phyloP scores from a whole-genome alignment of 1,140 invertebrate species.

The Leptinotarsa texana region DNA sequence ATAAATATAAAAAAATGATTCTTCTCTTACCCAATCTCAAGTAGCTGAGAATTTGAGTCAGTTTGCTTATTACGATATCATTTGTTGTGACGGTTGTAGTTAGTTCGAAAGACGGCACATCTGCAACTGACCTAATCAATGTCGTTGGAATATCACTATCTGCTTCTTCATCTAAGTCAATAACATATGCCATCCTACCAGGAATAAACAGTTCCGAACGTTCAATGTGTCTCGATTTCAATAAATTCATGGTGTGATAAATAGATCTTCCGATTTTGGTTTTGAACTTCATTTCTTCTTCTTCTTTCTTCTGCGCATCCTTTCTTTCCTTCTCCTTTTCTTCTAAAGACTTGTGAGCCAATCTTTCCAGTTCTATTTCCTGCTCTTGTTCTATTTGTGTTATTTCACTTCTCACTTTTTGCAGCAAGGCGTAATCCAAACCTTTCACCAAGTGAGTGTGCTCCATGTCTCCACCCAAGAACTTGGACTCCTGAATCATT shows the following conservation, averaged over 20 bases:
- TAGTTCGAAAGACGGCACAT: constrained; percentile 81
- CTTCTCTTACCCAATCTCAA: constrained; percentile 71
- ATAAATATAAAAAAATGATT: not conserved
- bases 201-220: constrained; percentile 95
- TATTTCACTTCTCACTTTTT: constrained; percentile 87
- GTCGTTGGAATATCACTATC: constrained; percentile 95
- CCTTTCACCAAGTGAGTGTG: constrained; percentile 99
- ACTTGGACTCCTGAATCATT: constrained; percentile 99
- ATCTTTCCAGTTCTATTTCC: constrained; percentile 79
- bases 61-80: constrained; percentile 95
- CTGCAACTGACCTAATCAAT: constrained; percentile 90
- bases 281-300: constrained; percentile 81
- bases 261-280: constrained; percentile 78
- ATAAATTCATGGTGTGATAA: constrained; percentile 68
- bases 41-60: constrained; percentile 96
- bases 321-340: constrained; percentile 66
- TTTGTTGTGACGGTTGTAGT: constrained; percentile 87
- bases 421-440: constrained; percentile 97
- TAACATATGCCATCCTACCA: constrained; percentile 96
- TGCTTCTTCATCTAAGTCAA: constrained; percentile 91
- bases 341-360: constrained; percentile 64
- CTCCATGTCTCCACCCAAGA: constrained; percentile 99
- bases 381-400: constrained; percentile 79
- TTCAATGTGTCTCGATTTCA: constrained; percentile 72
- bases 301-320: constrained; percentile 63